These are phyloP conservation scores for Argopecten irradians DNA, from an alignment of 1,140 invertebrate species.

Conservation along the genomic window DNA sequence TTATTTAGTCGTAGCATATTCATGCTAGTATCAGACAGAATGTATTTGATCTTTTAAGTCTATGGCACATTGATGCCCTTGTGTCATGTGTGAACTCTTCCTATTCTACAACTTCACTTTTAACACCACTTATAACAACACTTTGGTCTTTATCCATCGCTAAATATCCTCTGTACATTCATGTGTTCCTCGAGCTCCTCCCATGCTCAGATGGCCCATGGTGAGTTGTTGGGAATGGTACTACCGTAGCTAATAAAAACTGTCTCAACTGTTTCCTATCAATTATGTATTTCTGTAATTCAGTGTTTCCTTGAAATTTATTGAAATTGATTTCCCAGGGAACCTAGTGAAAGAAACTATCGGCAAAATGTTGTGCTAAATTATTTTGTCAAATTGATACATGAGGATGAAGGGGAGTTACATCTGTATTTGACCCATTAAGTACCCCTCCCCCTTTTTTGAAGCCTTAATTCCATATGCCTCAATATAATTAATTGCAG, in stretches of 20 bases:
- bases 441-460: too few species aligned
- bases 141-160: too few species aligned
- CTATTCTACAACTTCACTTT: neutral
- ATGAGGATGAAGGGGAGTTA: too few species aligned
- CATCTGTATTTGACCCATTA: too few species aligned
- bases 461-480: too few species aligned
- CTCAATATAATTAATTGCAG: too few species aligned
- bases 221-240: neutral
- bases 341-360: neutral
- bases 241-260: neutral
- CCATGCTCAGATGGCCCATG: too few species aligned
- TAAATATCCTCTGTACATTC: too few species aligned
- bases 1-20: neutral
- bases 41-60: conserved; percentile 12
- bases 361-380: too few species aligned
- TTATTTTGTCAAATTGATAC: too few species aligned
- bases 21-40: neutral
- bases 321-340: neutral
- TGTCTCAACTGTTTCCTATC: neutral
- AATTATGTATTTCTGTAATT: neutral
- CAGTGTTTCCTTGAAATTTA: neutral
- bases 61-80: neutral
- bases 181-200: too few species aligned
- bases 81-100: neutral
- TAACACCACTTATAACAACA: too few species aligned